Evolutionary conservation across 2,888 invertebrate species (phyloP), one percentile per base, ranked within the genome.

Genomic region (Calliphora vomitoria): DNA sequence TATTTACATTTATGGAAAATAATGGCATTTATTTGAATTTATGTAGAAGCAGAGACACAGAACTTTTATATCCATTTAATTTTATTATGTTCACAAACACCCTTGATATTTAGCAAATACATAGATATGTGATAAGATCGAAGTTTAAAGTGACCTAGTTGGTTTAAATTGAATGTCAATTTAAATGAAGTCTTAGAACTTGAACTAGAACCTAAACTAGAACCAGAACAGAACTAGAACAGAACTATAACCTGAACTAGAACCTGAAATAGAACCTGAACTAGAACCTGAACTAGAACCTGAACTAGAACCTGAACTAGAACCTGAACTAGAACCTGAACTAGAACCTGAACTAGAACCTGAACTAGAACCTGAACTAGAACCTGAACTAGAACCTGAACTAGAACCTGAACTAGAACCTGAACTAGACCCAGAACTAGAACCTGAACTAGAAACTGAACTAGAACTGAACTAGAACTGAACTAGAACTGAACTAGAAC

Each of bases 1-100:
- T 53, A 38, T 83, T 69, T 25, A 35, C 79, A 80, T 81, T 72
- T 62, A 81, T 62, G 25, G 5, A 20, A 58, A 79, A 62, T 53
- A 53, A 62, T 71, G 50, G 38, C 50, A 71, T 25, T 8, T n/a
- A 53, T 62, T 47, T n/a, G 25, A 80, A 80, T 80, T 62, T 79
- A 69, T 47, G 38, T 31, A 2, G 2, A 15, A 50, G 8, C 44
- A 25, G 41, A 35, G 35, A 35, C 15, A n/a, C 0, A 50, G n/a
- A 60, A 60, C 11, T 44, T 20, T 15, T 6, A 31, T 4, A 11
- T 6, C 15, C 25, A 75, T 47, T 60, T 18, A 47, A 31, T 47
- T 47, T 35, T 18, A 50, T 47, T 47, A 4, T 58, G 47, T 79
- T 79, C 5, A 53, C 8, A n/a, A 53, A n/a, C n/a, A 53, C 8